Evolutionary conservation across 2,888 invertebrate genomes (phyloP).

Genomic region (Fragum whitleyi): DNA sequence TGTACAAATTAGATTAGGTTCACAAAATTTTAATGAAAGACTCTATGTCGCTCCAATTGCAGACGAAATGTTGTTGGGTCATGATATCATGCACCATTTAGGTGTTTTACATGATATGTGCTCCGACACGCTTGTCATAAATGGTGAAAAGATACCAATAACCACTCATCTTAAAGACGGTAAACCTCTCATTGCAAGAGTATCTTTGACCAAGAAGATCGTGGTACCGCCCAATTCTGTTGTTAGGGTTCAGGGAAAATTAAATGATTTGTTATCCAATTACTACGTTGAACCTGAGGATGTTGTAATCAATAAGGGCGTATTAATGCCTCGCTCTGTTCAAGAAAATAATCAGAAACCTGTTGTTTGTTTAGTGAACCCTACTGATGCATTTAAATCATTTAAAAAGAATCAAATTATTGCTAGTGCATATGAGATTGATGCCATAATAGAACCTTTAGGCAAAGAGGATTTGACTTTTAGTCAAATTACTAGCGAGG

Average conservation of each 20-base stretch:
- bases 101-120: constrained; percentile 26
- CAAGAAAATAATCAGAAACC: not conserved
- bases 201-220: too few relatives aligned
- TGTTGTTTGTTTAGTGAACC: constrained; percentile 18
- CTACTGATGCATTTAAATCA: constrained; percentile 6
- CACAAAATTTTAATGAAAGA: constrained; percentile 17
- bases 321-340: constrained; percentile 1
- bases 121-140: not conserved
- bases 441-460: not conserved
- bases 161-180: constrained; percentile 8
- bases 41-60: constrained; percentile 34
- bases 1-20: constrained; percentile 11
- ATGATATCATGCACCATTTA: constrained; percentile 31
- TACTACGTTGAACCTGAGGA: constrained; percentile 27
- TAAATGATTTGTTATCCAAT: constrained; percentile 6
- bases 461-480: not conserved
- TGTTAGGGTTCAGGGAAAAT: constrained; percentile 4
- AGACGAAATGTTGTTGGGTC: constrained; percentile 44
- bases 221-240: constrained; percentile 38
- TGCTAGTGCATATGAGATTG: constrained; percentile 21
- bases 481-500: not conserved
- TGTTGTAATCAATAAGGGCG: not conserved
- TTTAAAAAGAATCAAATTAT: constrained; percentile 21
- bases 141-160: too few relatives aligned
- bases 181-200: constrained; percentile 3